phyloP scores from a whole-genome alignment of 1,140 invertebrate genomes.

The Brachionus angularis region DNA sequence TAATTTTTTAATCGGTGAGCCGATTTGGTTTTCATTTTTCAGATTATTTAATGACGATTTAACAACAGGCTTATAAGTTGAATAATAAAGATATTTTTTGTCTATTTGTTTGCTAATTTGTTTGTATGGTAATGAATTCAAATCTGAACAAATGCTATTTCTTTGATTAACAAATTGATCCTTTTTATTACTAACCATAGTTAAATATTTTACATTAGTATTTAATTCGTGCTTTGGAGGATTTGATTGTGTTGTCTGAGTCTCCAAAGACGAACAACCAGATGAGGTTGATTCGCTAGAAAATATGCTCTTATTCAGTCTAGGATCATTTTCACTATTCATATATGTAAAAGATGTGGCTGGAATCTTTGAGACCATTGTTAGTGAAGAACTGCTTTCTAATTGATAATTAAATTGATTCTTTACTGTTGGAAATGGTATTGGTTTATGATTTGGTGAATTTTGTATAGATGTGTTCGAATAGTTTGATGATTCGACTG shows the following conservation, averaged over 20 bases:
- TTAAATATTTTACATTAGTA: neutral
- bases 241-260: neutral
- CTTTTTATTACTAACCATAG: neutral
- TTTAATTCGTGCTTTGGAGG: neutral
- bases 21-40: neutral
- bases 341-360: neutral
- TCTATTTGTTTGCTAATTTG: neutral
- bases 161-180: conserved; percentile 30
- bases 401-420: neutral
- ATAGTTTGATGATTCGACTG: neutral
- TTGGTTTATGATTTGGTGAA: neutral
- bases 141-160: conserved; percentile 20
- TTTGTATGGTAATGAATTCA: neutral
- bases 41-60: neutral
- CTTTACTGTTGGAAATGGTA: conserved; percentile 30
- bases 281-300: conserved; percentile 30
- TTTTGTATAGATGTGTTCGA: neutral
- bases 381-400: conserved; percentile 16
- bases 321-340: neutral
- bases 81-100: conserved; percentile 26
- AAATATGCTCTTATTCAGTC: neutral
- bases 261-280: conserved; percentile 27
- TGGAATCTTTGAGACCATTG: conserved; percentile 7
- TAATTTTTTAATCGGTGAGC: neutral
- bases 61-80: conserved; percentile 19